Conservation (phyloP, 2,113 vertebrate species). For the Tylochromis polylepis region DNA sequence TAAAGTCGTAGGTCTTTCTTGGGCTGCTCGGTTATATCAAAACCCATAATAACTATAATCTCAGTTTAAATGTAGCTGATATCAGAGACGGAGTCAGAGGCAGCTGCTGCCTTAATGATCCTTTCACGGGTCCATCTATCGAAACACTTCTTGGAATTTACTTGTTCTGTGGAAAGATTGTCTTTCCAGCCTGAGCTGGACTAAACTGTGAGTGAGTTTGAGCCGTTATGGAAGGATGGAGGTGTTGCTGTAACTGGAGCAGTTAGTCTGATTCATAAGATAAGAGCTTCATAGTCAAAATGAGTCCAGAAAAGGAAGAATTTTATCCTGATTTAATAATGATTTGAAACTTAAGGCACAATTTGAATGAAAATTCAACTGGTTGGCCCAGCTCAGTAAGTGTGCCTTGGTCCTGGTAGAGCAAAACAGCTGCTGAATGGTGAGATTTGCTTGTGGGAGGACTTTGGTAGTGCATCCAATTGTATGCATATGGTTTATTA, state of each 20-base stretch:
- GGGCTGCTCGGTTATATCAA: neutral
- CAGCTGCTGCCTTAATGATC: neutral
- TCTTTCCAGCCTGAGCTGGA: neutral
- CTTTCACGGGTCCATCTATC: neutral
- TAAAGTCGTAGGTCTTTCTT: neutral
- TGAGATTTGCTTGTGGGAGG: neutral
- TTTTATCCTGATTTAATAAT: neutral
- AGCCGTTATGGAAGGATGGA: neutral
- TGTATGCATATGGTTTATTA: neutral
- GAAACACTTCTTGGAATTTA: fast-evolving
- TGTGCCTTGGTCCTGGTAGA: neutral
- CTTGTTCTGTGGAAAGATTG: neutral
- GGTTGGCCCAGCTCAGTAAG: neutral
- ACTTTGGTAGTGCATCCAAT: fast-evolving
- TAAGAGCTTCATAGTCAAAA: neutral
- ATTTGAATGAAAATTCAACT: neutral
- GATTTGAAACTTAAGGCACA: fast-evolving
- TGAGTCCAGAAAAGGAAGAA: neutral
- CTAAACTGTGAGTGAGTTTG: neutral
- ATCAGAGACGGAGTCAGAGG: neutral
- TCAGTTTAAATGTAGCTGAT: neutral
- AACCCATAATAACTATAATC: neutral
- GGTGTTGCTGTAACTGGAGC: neutral
- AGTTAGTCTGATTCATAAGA: neutral
- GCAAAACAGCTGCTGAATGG: fast-evolving